phyloP scores from a whole-genome alignment of 2,113 vertebrate genomes.

The Zapus hudsonius region DNA sequence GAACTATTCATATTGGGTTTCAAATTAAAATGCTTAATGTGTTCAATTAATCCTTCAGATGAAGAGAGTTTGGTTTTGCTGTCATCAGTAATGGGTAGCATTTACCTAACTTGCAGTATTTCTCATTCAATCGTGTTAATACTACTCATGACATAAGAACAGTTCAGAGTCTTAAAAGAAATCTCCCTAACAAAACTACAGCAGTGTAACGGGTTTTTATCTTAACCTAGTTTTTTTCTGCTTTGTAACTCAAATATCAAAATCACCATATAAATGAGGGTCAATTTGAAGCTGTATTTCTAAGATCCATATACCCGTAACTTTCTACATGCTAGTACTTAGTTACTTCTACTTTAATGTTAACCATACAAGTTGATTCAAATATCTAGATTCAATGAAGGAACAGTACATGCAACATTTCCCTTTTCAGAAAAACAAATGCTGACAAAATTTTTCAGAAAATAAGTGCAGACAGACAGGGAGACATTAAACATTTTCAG shows the following conservation, averaged over 20 bases:
- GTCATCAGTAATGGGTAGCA: constrained; percentile 24
- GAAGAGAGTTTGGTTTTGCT: constrained; percentile 12
- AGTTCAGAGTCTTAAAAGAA: constrained; percentile 33
- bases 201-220: neutral
- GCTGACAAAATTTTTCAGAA: neutral
- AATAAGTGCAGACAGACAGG: neutral
- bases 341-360: neutral
- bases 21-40: constrained; percentile 60
- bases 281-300: constrained; percentile 14
- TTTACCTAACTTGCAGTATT: constrained; percentile 7
- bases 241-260: neutral
- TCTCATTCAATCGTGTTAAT: neutral
- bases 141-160: neutral
- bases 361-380: neutral
- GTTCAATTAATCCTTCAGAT: constrained; percentile 50
- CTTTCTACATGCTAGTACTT: neutral
- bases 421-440: neutral
- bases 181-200: neutral
- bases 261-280: neutral
- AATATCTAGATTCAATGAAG: neutral
- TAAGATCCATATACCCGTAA: neutral
- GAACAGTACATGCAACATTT: neutral
- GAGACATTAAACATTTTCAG: neutral
- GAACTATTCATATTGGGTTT: constrained; percentile 33
- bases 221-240: neutral